These are phyloP conservation scores for Apodemus agrarius DNA, from an alignment of 2,797 vertebrate species.

Conservation along the genomic window DNA sequence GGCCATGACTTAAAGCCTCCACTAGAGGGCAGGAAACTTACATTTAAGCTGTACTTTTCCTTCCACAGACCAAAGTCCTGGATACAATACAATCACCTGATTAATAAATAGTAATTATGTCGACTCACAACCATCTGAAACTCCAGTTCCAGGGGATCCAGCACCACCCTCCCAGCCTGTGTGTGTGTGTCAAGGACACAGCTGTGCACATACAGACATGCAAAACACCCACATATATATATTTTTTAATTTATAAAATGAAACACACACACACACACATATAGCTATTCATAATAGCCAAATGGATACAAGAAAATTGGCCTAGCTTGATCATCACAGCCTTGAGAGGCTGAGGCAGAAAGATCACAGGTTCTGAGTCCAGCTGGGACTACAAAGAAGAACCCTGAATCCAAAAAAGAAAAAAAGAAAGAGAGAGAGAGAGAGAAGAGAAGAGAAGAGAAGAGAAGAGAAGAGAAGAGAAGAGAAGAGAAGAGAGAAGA, in stretches of 20 bases:
- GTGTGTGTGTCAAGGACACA: neutral
- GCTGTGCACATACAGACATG: too few relatives aligned
- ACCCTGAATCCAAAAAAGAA: neutral
- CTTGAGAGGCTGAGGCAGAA: neutral
- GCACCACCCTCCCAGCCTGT: neutral
- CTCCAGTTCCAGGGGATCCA: neutral
- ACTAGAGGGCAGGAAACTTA: conserved; percentile 73
- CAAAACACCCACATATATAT: neutral
- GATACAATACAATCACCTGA: neutral
- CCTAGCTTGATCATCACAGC: neutral
- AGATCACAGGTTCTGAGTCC: neutral
- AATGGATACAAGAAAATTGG: neutral
- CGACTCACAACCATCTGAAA: neutral
- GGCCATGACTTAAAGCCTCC: conserved; percentile 35
- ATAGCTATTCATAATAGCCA: neutral
- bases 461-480: rapidly evolving
- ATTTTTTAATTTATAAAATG: neutral
- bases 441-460: too few relatives aligned
- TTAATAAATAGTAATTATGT: neutral
- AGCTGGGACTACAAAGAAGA: neutral
- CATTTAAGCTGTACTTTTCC: neutral
- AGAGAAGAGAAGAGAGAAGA: rapidly evolving
- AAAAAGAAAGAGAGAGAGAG: too few relatives aligned
- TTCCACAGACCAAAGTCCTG: neutral
- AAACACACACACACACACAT: neutral